These are phyloP conservation scores for Urosaurus nigricauda DNA, from an alignment of 2,797 vertebrate species.

Conservation along the genomic window DNA sequence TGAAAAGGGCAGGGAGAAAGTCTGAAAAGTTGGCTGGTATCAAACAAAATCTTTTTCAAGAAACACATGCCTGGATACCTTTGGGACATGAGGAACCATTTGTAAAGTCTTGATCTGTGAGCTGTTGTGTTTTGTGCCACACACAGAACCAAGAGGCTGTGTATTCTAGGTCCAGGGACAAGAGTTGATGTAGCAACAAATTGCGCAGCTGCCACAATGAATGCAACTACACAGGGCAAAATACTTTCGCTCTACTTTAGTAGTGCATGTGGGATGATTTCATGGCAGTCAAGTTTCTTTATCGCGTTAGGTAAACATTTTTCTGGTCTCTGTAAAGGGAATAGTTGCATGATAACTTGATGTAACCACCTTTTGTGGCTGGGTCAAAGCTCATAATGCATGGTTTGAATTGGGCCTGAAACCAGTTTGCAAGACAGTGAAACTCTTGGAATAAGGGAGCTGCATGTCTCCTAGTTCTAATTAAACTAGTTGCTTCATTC, in stretches of 20 bases:
- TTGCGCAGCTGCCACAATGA: no score
- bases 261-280: neutral
- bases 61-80: neutral
- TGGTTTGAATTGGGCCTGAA: neutral
- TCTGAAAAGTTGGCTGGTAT: neutral
- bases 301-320: neutral
- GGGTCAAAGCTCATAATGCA: neutral
- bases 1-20: neutral
- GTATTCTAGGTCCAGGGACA: neutral
- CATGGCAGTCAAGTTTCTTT: neutral
- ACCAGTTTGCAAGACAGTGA: neutral
- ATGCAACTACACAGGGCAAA: neutral
- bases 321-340: neutral
- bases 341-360: neutral
- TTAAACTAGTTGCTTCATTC: neutral
- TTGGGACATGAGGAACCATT: neutral
- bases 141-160: no score
- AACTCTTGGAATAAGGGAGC: neutral
- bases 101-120: neutral
- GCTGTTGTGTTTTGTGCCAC: neutral
- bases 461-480: neutral
- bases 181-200: neutral
- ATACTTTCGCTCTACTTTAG: no score
- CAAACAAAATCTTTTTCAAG: neutral
- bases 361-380: neutral